Conservation (phyloP, 2,797 vertebrate species). For the Potorous gilbertii region DNA sequence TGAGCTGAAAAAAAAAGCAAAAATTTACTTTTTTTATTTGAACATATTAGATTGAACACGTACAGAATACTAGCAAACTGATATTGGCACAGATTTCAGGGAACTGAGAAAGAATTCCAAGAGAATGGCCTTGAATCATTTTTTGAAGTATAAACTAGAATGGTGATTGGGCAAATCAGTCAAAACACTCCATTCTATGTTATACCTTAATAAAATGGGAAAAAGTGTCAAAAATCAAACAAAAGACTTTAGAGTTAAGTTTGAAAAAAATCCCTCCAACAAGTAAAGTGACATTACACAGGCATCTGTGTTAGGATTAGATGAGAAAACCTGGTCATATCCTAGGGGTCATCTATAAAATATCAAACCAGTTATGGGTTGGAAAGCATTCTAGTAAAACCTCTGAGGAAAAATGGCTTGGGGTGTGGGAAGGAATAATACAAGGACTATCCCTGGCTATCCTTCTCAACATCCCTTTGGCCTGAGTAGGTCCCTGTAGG, state of each 20-base stretch:
- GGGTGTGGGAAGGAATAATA: background rate
- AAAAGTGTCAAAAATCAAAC: background rate
- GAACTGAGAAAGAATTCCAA: background rate
- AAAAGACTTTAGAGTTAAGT: background rate
- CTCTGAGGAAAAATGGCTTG: background rate
- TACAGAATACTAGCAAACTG: background rate
- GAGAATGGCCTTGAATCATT: background rate
- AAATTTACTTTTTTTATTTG: background rate
- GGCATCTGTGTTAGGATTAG: background rate
- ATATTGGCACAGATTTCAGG: background rate
- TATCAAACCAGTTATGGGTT: background rate
- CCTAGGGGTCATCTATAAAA: background rate
- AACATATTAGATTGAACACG: background rate
- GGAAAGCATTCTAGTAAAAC: background rate
- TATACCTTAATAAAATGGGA: background rate
- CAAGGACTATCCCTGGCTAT: background rate
- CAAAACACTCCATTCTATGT: background rate
- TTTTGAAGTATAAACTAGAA: background rate
- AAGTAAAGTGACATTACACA: background rate
- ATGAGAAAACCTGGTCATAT: background rate
- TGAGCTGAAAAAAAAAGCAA: conserved; percentile 87
- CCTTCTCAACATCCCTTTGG: background rate
- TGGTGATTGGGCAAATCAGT: background rate
- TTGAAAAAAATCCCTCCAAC: background rate
- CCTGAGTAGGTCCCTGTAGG: background rate